Evolutionary conservation across 2,113 vertebrate genomes (phyloP).

Genomic region (Chaenogobius annularis): DNA sequence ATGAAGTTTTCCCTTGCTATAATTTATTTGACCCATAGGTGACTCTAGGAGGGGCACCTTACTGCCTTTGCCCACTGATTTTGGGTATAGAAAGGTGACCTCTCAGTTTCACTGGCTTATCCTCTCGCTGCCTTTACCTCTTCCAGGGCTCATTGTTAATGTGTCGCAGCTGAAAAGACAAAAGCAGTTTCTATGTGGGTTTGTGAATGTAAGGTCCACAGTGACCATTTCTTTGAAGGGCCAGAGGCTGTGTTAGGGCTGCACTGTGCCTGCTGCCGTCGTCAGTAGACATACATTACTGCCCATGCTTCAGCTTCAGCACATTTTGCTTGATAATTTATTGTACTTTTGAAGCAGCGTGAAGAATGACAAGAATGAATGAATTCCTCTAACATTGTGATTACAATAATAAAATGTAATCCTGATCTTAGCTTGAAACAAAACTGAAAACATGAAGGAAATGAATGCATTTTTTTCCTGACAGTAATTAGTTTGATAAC

Average conservation of each 20-base stretch:
- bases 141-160: conserved; percentile 52
- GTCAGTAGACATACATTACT: conserved; percentile 36
- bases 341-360: conserved; percentile 44
- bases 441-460: conserved; percentile 57
- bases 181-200: conserved; percentile 56
- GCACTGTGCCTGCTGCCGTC: conserved; percentile 47
- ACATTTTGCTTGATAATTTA: conserved; percentile 68
- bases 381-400: conserved; percentile 36
- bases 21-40: conserved; percentile 51
- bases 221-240: conserved; percentile 50
- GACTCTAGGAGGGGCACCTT: conserved; percentile 48
- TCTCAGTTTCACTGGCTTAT: conserved; percentile 45
- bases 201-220: conserved; percentile 75
- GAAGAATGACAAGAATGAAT: conserved; percentile 52
- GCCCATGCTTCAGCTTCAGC: conserved; percentile 46
- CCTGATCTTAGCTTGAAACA: conserved; percentile 49
- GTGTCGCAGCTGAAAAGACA: conserved; percentile 54
- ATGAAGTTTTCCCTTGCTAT: conserved; percentile 32
- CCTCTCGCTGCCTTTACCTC: conserved; percentile 61
- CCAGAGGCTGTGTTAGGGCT: conserved; percentile 38
- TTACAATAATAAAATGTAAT: conserved; percentile 52
- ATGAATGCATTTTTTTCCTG: conserved; percentile 72
- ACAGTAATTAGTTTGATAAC: conserved; percentile 77
- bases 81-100: conserved; percentile 50
- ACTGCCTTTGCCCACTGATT: conserved; percentile 63